Base-by-base conservation (phyloP, 2,888 invertebrate genomes). In the Drosophila ezoana region DNA sequence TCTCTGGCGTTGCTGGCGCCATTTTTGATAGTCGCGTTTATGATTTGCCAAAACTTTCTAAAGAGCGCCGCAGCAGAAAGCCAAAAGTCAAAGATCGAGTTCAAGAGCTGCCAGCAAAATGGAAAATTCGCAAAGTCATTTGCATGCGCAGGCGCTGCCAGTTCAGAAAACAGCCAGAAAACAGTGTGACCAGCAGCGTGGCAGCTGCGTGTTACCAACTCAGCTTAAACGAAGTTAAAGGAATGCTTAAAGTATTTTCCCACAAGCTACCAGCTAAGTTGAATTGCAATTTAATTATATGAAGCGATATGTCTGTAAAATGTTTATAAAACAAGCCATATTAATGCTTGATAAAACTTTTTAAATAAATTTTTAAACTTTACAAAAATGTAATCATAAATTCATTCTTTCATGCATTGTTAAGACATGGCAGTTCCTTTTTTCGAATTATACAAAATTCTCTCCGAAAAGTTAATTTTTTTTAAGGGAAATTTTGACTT, bases 1-100 rank as follows among this genome's bases (percentile, higher is more conserved):
- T 14, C 33, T 32, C 41, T 62, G 52, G 56, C 52, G 60, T 45
- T 54, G 67, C 49, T 44, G 77, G 66, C 86, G 81, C 86, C 83
- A 83, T 86, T 80, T 82, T 79, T 79, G 79, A 79, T 79, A 76
- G 73, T 73, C 79, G 76, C 73, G 62, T 79, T 73, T 74, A 81
- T 83, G 86, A 83, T 83, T 86, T 86, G 79, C 83, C 78, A 53
- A 48, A 78, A 86, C 83, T 86, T 86, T 83, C 83, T 81, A 80
- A 79, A 77, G 60, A 44, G 52, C 53, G 38, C 18, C 54, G 28
- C 53, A 49, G 38, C 59, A 14, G 18, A 53, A 51, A 61, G 52
- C 53, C 61, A 35, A 67, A 65, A 73, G 76, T 65, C 72, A 76
- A 78, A 72, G 78, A 70, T 81, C 81, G 75, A 58, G 62, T 65